phyloP scores from a whole-genome alignment of 2,888 invertebrate species.

The Yponomeuta evonymella region DNA sequence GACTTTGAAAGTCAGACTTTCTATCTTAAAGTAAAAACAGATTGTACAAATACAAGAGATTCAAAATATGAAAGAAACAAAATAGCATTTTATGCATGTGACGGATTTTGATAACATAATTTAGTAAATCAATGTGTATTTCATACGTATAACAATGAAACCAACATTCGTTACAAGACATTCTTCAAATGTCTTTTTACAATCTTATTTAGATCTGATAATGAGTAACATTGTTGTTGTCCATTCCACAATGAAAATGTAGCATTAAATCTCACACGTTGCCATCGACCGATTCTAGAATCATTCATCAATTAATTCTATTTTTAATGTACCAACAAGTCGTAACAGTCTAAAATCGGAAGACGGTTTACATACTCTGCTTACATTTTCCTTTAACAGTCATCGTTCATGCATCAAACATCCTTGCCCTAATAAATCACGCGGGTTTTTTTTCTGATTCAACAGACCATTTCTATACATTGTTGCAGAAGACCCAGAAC shows the following conservation, averaged over 20 bases:
- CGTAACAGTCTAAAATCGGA: conserved; percentile 1
- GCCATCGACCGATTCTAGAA: background rate
- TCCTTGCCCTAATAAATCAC: background rate
- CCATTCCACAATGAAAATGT: too few relatives aligned
- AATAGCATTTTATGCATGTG: conserved; percentile 9
- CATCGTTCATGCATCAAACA: background rate
- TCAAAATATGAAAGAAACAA: background rate
- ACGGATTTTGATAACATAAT: background rate
- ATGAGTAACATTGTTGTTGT: background rate
- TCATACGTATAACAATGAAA: too few relatives aligned
- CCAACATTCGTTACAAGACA: background rate
- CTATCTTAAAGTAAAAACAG: background rate
- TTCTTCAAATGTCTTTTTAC: conserved; percentile 1
- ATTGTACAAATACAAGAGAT: background rate
- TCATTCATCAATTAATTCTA: background rate
- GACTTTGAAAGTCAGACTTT: background rate
- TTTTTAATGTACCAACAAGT: background rate
- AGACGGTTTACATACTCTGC: background rate
- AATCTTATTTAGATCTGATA: background rate
- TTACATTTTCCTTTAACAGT: background rate
- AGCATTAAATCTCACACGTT: background rate
- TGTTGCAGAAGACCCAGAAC: too few relatives aligned
- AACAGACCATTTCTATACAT: background rate
- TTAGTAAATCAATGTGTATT: background rate
- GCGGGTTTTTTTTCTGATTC: background rate